Conservation (phyloP, 2,797 vertebrate genomes). For the Phalloptychus januarius region DNA sequence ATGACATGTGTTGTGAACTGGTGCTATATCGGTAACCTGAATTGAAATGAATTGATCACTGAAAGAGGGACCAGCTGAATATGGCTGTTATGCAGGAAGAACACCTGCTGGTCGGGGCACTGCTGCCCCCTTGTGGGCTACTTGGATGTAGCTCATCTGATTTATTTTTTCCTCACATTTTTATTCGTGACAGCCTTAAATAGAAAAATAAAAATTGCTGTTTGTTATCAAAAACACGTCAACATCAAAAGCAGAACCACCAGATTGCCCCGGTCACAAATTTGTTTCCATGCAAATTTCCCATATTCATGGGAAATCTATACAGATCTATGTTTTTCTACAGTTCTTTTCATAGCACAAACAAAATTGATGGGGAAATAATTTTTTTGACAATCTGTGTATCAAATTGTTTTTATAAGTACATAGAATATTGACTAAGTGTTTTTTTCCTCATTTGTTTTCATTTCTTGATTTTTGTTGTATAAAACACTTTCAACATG, state of each 20-base stretch:
- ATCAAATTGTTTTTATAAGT: not conserved
- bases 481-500: not conserved
- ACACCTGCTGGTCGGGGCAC: not conserved
- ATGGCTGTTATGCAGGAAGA: not conserved
- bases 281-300: not conserved
- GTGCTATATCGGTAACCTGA: not conserved
- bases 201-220: not conserved
- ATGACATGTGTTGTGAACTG: no score
- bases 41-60: not conserved
- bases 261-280: not conserved
- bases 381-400: not conserved
- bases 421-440: not conserved
- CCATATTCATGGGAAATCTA: no score
- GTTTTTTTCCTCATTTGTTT: accelerated
- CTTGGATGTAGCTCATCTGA: not conserved
- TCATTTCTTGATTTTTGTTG: not conserved
- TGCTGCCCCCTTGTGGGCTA: not conserved
- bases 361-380: not conserved
- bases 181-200: not conserved
- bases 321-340: not conserved
- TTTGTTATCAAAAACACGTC: not conserved
- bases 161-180: not conserved
- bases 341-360: not conserved
- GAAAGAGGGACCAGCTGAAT: not conserved
- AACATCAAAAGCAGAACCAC: not conserved